A percentile compares a stretch with the other conserved stretches of the same genome.
Conservation (phyloP, 2,113 vertebrate species). For the Carollia perspicillata region DNA sequence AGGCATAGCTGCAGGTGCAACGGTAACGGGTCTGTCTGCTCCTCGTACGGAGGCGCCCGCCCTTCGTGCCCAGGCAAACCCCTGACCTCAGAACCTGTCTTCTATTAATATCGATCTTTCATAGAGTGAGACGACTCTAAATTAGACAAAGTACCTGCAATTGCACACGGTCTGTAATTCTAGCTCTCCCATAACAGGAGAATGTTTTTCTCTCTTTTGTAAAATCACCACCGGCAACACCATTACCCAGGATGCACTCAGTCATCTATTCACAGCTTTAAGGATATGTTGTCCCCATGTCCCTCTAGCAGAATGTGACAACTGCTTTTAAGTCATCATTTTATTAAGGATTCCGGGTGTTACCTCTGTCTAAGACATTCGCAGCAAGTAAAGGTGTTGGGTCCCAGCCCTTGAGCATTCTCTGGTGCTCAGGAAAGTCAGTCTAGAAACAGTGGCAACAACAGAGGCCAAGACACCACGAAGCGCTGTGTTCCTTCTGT, state of each 20-base stretch:
- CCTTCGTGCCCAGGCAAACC: fast-evolving
- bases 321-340: neutral
- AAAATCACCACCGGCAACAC: neutral
- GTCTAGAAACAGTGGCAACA: conserved; percentile 45
- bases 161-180: neutral
- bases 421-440: conserved; percentile 20
- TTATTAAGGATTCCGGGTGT: neutral
- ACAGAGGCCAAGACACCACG: neutral
- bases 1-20: neutral
- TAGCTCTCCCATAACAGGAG: neutral
- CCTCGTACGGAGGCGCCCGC: neutral
- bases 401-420: neutral
- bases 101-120: neutral
- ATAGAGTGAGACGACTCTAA: neutral
- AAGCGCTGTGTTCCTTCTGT: conserved; percentile 47
- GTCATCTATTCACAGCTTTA: neutral
- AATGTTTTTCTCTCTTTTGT: neutral
- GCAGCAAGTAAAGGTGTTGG: neutral
- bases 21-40: neutral
- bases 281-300: neutral
- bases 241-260: neutral
- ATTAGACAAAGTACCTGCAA: neutral
- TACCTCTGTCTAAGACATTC: neutral
- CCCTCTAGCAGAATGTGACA: neutral
- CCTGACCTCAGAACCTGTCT: neutral